phyloP scores from a whole-genome alignment of 2,113 vertebrate genomes.

The Microtus montanus region DNA sequence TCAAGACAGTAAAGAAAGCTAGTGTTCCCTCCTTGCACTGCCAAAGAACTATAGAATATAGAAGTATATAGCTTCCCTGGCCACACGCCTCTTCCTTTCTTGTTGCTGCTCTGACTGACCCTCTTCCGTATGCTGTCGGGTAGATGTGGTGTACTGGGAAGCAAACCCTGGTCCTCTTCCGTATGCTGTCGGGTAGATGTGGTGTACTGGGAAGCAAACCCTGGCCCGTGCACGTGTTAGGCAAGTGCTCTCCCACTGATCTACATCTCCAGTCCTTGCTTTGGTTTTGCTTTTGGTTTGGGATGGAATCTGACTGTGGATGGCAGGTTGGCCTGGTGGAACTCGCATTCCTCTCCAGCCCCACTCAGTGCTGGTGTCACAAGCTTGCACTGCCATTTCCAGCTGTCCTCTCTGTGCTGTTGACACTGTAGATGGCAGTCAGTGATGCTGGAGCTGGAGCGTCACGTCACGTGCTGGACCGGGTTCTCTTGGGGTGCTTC shows the following conservation, averaged over 20 bases:
- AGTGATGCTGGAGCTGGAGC: not conserved
- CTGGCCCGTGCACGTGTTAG: not conserved
- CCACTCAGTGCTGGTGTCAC: not conserved
- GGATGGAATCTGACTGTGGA: no score
- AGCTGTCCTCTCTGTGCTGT: not conserved
- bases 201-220: no score
- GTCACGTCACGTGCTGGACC: fast-evolving
- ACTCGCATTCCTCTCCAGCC: not conserved
- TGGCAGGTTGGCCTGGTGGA: no score
- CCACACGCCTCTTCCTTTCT: not conserved
- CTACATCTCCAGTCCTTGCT: not conserved
- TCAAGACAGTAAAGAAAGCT: constrained; percentile 7
- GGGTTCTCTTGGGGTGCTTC: not conserved
- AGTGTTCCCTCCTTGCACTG: not conserved
- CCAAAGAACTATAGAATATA: not conserved
- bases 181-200: no score
- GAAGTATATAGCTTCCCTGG: not conserved
- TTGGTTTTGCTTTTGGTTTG: not conserved
- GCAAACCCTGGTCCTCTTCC: no score
- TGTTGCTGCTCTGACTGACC: no score
- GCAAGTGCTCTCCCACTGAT: not conserved
- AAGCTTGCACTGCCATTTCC: fast-evolving
- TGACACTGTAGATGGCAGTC: no score
- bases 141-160: no score
- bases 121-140: no score